A percentile compares a stretch with the other conserved stretches of the same genome.
phyloP scores from a whole-genome alignment of 37 sponge, comb jelly and placozoan genomes.

The Spongia lamella region DNA sequence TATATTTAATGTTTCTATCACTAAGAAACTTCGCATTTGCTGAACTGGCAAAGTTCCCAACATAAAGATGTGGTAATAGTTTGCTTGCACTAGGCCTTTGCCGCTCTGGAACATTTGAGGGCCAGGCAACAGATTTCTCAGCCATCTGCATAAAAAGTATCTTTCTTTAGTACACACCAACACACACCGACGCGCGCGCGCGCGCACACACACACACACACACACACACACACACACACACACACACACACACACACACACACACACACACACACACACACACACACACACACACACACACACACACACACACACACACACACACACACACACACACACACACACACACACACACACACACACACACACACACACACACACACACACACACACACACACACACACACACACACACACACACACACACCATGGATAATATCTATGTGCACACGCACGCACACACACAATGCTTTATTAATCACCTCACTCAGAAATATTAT shows the following conservation, averaged over 20 bases:
- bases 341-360: slow-evolving; percentile 14
- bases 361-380: not conserved
- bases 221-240: not conserved
- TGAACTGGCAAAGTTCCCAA: slow-evolving; percentile 56
- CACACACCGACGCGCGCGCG: slow-evolving; percentile 5
- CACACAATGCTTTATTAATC: no score
- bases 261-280: slow-evolving; percentile 31
- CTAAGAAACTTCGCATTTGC: slow-evolving; percentile 31
- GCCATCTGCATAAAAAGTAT: no score
- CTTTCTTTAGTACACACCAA: no score
- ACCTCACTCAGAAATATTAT: no score
- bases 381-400: not conserved
- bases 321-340: slow-evolving; percentile 20
- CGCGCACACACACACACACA: slow-evolving; percentile 14
- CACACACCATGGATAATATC: slow-evolving; percentile 11
- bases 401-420: slow-evolving; percentile 14
- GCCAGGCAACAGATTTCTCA: no score
- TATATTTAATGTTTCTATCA: slow-evolving; percentile 34
- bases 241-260: not conserved
- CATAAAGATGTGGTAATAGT: slow-evolving; percentile 40
- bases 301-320: slow-evolving; percentile 30
- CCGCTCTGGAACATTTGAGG: no score
- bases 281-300: slow-evolving; percentile 30
- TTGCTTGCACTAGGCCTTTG: slow-evolving; percentile 26
- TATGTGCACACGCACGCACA: no score